A percentile compares a stretch with the other conserved stretches of the same genome.
phyloP scores from a whole-genome alignment of 2,113 vertebrate genomes.

The Gasterosteus nipponicus region DNA sequence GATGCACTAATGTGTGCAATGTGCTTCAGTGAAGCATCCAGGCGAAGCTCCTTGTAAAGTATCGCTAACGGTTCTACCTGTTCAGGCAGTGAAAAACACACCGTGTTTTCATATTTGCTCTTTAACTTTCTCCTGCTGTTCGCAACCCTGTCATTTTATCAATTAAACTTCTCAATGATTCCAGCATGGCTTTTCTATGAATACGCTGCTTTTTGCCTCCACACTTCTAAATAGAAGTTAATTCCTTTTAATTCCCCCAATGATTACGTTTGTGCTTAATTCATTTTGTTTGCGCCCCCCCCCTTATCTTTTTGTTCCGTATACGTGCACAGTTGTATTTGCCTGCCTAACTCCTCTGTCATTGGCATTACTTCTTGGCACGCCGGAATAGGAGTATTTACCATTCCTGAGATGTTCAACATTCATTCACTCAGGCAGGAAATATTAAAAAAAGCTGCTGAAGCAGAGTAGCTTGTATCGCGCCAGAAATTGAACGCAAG shows the following conservation, averaged over 20 bases:
- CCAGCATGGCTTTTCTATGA: conserved; percentile 9
- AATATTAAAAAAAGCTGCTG: conserved; percentile 56
- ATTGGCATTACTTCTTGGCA: conserved; percentile 13
- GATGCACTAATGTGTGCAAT: background rate
- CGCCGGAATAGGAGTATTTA: conserved; percentile 38
- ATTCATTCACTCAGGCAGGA: conserved; percentile 53
- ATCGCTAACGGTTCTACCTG: conserved; percentile 9
- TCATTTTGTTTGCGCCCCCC: conserved; percentile 31
- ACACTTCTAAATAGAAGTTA: conserved; percentile 15
- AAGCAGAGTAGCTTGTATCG: conserved; percentile 35
- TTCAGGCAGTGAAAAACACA: conserved; percentile 39
- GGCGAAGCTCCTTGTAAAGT: conserved; percentile 19
- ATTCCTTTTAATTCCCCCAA: conserved; percentile 19
- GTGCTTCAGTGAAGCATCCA: conserved; percentile 27
- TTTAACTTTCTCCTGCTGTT: conserved; percentile 44
- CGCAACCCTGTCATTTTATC: conserved; percentile 41
- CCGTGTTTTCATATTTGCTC: conserved; percentile 47
- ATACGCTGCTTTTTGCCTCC: background rate
- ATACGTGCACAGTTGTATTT: conserved; percentile 9
- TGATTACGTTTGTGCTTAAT: conserved; percentile 16
- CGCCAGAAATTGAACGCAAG: conserved; percentile 56
- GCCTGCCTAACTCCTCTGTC: conserved; percentile 3
- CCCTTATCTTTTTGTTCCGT: conserved; percentile 27
- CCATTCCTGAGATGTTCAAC: conserved; percentile 28
- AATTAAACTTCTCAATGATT: conserved; percentile 22